Conservation (phyloP, 2,113 vertebrate species). For the Copsychus sechellarum region DNA sequence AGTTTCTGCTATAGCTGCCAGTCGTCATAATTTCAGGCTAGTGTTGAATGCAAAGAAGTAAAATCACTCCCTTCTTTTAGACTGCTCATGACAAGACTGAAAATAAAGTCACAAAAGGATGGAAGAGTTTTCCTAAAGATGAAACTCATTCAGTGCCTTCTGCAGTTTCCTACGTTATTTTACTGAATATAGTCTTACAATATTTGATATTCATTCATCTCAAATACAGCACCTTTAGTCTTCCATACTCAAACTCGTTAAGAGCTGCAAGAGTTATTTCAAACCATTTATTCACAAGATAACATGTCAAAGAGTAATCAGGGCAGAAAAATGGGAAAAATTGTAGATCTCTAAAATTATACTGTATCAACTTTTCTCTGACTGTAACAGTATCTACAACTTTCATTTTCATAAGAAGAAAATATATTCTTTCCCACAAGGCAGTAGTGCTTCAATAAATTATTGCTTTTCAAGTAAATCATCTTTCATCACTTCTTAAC, state of each 20-base stretch:
- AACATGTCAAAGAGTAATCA: not conserved
- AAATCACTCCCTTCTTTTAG: not conserved
- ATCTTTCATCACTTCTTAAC: not conserved
- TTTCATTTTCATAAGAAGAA: not conserved
- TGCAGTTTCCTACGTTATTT: not conserved
- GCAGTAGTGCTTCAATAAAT: not conserved
- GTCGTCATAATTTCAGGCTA: not conserved
- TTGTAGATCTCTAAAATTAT: not conserved
- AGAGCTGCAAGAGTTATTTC: not conserved
- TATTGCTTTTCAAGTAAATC: not conserved
- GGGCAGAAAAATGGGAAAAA: not conserved
- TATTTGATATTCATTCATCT: not conserved
- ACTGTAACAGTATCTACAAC: not conserved
- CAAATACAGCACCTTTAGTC: not conserved
- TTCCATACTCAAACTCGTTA: not conserved
- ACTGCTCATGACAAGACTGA: not conserved
- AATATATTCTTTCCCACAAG: not conserved
- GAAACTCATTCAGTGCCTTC: not conserved
- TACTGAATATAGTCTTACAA: not conserved
- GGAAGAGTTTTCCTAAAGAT: not conserved
- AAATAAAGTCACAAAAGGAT: not conserved
- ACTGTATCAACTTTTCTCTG: not conserved
- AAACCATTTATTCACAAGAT: not conserved
- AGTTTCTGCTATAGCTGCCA: not conserved
- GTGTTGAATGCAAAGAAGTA: not conserved